Percentiles rank a stretch among this genome's conserved stretches.
Conservation (phyloP, 2,888 invertebrate species). For the Drosophila prolongata region DNA sequence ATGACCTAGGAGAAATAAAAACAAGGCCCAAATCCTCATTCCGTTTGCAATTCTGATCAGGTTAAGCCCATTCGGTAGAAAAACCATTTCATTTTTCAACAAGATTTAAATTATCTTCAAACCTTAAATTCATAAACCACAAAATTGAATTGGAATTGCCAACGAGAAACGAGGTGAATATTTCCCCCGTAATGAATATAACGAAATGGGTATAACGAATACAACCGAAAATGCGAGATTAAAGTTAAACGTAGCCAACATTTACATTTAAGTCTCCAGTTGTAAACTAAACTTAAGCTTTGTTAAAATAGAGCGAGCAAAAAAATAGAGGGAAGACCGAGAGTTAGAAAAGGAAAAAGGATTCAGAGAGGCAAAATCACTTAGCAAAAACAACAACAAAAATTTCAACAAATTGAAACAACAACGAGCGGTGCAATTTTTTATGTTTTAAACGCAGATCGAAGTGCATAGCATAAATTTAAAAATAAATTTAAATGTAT, state of each 20-base stretch:
- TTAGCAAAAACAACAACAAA: conserved; percentile 23
- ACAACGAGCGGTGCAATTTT: conserved; percentile 83
- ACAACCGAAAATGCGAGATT: conserved; percentile 68
- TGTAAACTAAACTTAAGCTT: conserved; percentile 72
- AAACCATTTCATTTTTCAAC: neutral
- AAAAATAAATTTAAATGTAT: conserved; percentile 66
- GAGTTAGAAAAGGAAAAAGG: neutral
- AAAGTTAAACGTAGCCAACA: conserved; percentile 77
- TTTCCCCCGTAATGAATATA: neutral
- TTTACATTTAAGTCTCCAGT: conserved; percentile 72
- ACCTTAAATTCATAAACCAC: neutral
- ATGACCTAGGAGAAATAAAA: conserved; percentile 70
- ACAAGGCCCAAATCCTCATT: neutral
- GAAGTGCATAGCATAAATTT: conserved; percentile 78
- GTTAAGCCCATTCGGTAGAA: too few relatives aligned
- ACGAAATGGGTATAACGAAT: conserved; percentile 15
- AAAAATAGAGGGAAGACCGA: conserved; percentile 6
- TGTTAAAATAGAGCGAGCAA: conserved; percentile 47
- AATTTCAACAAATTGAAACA: conserved; percentile 33
- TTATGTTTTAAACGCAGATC: conserved; percentile 74
- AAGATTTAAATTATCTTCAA: neutral
- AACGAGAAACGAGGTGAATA: neutral
- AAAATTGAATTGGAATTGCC: neutral
- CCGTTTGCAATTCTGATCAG: neutral
- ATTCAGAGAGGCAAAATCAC: conserved; percentile 11